Evolutionary conservation across 2,797 vertebrate species (phyloP), one percentile per base, ranked within the genome.

Genomic region (Acanthurus lineatus): DNA sequence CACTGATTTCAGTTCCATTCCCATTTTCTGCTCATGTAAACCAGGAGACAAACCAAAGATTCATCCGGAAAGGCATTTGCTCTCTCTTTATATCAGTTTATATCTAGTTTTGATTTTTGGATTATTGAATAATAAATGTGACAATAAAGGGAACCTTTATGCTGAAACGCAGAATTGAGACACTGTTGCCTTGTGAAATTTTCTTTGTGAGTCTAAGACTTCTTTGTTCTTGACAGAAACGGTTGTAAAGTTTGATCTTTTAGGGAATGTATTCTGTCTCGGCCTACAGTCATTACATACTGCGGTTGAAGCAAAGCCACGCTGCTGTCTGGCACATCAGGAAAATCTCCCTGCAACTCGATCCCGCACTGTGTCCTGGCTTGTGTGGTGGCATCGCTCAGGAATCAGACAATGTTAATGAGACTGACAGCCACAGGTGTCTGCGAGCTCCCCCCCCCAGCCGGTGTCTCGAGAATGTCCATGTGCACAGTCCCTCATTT

Each of bases 351-450:
- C 14, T 60, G 60, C 44, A 15, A 73, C 75, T 54, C 52, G 63
- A 80, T 71, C 67, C 77, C 77, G 57, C 49, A 5, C 15, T 70
- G 85, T 74, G 77, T 56, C 57, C 68, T 32, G 71, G 53, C 53
- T 17, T 61, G 65, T 62, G 53, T 45, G 70, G 74, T 83, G 77
- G 67, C 77, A 71, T 61, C 56, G 57, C 84, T 82, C 67, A 64
- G 59, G 44, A 69, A 70, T 77, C 79, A 78, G 78, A 89, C 86
- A 88, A 79, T 85, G 75, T 82, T 75, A 75, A 67, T 47, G 32
- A 69, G 90, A 94, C 22, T 80, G 89, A 91, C 78, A 57, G 82
- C 77, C 86, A 90, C 94, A 94, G 91, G 89, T 94, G 93, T 84
- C 17, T 14, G 73, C 63, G 2, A 14, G 20, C 68, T 73, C 68